phyloP scores from a whole-genome alignment of 2,113 vertebrate genomes.

The Etia nguti region DNA sequence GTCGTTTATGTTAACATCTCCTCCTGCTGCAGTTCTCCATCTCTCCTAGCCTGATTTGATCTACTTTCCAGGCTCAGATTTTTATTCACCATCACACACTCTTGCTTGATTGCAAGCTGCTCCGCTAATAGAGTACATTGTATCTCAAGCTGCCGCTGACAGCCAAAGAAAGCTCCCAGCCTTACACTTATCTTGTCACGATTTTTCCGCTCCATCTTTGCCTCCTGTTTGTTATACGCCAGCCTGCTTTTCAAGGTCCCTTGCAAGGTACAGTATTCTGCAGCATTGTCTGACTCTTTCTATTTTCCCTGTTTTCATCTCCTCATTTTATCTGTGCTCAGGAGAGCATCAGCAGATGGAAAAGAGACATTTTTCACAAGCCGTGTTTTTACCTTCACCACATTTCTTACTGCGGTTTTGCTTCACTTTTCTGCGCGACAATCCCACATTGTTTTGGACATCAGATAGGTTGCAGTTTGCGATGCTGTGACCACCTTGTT shows the following conservation, averaged over 20 bases:
- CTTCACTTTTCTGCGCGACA: background rate
- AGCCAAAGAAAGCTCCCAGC: constrained; percentile 8
- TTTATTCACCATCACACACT: constrained; percentile 22
- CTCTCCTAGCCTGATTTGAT: constrained; percentile 34
- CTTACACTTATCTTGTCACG: constrained; percentile 28
- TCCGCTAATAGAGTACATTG: constrained; percentile 34
- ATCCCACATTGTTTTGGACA: background rate
- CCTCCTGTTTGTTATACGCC: constrained; percentile 24
- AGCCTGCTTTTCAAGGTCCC: background rate
- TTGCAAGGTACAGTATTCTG: background rate
- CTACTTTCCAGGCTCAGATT: constrained; percentile 12
- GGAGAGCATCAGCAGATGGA: background rate
- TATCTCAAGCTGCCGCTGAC: constrained; percentile 28
- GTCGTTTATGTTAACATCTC: constrained; percentile 39
- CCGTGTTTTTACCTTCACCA: background rate
- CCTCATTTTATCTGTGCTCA: background rate
- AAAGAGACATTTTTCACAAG: background rate
- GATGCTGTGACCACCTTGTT: background rate
- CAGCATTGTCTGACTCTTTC: background rate
- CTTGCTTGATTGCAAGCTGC: constrained; percentile 43
- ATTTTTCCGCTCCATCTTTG: constrained; percentile 15
- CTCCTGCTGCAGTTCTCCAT: constrained; percentile 10
- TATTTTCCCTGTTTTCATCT: background rate
- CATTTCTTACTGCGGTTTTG: background rate
- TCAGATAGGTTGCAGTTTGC: background rate